A percentile compares a stretch with the other conserved stretches of the same genome.
Evolutionary conservation across 2,797 vertebrate species (phyloP).

Genomic region (Carapus acus): DNA sequence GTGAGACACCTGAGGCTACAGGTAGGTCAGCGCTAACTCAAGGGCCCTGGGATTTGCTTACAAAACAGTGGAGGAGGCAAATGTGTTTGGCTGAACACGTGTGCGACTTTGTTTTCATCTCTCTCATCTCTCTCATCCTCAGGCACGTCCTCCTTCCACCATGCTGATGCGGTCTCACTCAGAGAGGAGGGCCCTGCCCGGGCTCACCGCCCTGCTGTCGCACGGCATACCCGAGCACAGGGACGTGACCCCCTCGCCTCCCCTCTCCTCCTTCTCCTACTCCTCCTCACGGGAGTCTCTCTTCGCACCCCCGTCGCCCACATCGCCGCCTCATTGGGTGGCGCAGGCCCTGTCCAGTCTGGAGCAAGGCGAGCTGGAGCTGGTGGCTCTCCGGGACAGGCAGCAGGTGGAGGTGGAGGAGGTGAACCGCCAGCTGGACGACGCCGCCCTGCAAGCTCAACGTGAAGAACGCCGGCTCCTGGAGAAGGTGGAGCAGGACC

Average conservation of each 20-base stretch:
- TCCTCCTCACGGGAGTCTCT: conserved; percentile 45
- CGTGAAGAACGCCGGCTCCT: conserved; percentile 67
- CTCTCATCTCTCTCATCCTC: conserved; percentile 33
- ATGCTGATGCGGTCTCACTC: conserved; percentile 64
- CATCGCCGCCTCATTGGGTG: conserved; percentile 61
- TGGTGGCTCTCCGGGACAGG: conserved; percentile 60
- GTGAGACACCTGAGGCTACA: conserved; percentile 26
- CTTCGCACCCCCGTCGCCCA: conserved; percentile 40
- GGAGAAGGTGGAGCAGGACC: conserved; percentile 64
- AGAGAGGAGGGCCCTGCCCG: conserved; percentile 63
- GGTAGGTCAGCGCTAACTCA: conserved; percentile 17
- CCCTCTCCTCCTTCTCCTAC: conserved; percentile 27
- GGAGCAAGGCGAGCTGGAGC: conserved; percentile 61
- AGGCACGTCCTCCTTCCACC: conserved; percentile 10
- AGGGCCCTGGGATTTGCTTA: conserved; percentile 1
- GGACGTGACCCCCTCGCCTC: conserved; percentile 35
- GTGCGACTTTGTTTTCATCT: conserved; percentile 1
- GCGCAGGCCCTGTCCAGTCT: conserved; percentile 66
- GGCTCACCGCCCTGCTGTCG: conserved; percentile 63
- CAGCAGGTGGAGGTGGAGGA: conserved; percentile 67
- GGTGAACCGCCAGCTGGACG: conserved; percentile 64
- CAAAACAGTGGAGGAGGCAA: conserved; percentile 18
- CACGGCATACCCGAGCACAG: conserved; percentile 41
- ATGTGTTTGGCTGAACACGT: too few relatives aligned
- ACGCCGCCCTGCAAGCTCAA: conserved; percentile 60